phyloP scores from a whole-genome alignment of 2,113 vertebrate species.

The Redunca redunca region DNA sequence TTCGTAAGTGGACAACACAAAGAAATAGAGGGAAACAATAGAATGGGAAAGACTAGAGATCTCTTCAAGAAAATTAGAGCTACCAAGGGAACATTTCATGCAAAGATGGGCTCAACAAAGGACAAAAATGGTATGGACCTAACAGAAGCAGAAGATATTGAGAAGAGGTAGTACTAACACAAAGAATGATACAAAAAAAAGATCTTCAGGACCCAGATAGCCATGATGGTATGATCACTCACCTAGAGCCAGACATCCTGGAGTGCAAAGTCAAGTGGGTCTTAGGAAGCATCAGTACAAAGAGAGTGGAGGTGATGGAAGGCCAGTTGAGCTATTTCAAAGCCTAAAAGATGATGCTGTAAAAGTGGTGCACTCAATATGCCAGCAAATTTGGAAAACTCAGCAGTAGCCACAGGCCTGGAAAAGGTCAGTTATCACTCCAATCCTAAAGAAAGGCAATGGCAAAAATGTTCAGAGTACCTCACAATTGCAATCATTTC shows the following conservation, averaged over 20 bases:
- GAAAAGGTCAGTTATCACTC: neutral
- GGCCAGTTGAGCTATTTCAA: neutral
- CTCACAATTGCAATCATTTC: neutral
- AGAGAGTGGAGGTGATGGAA: neutral
- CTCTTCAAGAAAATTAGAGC: neutral
- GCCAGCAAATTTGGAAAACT: neutral
- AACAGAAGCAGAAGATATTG: neutral
- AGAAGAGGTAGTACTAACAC: neutral
- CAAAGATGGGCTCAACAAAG: neutral
- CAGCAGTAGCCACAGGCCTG: neutral
- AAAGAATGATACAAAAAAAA: neutral
- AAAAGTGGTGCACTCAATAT: neutral
- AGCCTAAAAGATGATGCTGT: neutral
- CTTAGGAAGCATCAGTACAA: neutral
- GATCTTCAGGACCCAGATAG: neutral
- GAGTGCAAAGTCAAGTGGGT: neutral
- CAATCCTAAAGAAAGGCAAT: neutral
- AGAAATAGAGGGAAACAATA: neutral
- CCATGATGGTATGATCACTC: neutral
- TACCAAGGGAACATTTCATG: neutral
- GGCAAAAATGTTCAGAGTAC: neutral
- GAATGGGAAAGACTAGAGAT: neutral
- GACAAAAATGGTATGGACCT: fast-evolving
- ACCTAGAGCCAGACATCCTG: neutral
- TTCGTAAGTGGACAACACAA: neutral